phyloP scores from a whole-genome alignment of 1,140 invertebrate species.

The Solenopsis fugax region DNA sequence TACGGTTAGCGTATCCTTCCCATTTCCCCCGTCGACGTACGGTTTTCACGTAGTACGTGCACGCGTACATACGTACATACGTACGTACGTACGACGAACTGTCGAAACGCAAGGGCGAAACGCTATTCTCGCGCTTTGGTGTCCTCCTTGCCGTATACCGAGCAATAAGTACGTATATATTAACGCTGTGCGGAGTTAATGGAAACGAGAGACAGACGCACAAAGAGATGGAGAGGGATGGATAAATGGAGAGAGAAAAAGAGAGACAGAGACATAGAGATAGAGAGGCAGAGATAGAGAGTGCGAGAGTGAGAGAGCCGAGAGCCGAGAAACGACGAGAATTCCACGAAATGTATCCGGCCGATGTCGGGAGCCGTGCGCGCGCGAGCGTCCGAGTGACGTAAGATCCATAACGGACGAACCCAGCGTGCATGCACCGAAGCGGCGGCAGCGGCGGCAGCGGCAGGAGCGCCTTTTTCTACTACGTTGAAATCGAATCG shows the following conservation, averaged over 20 bases:
- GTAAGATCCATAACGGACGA: constrained; percentile 64
- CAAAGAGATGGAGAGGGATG: constrained; percentile 25
- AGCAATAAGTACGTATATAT: constrained; percentile 59
- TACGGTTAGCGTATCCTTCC: constrained; percentile 27
- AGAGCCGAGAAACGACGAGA: constrained; percentile 36
- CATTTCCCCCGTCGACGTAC: neutral
- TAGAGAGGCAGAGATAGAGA: constrained; percentile 1
- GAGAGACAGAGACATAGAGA: neutral
- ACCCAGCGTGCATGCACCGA: constrained; percentile 37
- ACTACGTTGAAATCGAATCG: constrained; percentile 44
- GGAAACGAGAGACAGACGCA: constrained; percentile 45
- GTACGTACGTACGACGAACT: constrained; percentile 1
- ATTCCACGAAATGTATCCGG: constrained; percentile 62
- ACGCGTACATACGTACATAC: neutral
- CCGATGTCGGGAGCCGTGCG: constrained; percentile 45
- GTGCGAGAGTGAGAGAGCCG: neutral
- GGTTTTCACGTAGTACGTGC: constrained; percentile 29
- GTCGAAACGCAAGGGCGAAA: constrained; percentile 36
- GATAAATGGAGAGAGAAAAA: constrained; percentile 1
- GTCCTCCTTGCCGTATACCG: constrained; percentile 34
- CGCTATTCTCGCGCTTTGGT: constrained; percentile 45
- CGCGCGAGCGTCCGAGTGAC: constrained; percentile 47
- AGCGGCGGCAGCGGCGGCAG: neutral
- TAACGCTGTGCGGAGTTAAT: constrained; percentile 55
- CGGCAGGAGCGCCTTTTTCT: constrained; percentile 38